phyloP scores from a whole-genome alignment of 2,113 vertebrate genomes.

The Castor canadensis region DNA sequence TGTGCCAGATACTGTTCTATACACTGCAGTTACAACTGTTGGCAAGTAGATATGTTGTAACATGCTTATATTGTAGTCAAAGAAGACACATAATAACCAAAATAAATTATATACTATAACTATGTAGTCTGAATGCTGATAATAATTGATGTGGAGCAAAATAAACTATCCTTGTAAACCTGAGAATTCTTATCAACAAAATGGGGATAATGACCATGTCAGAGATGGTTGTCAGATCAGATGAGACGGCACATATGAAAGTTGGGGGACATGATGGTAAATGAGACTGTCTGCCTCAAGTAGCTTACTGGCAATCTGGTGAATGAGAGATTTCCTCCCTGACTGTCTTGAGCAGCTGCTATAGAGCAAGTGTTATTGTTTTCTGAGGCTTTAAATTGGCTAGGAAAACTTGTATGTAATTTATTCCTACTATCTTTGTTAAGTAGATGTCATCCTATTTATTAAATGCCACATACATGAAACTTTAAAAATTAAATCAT shows the following conservation, averaged over 20 bases:
- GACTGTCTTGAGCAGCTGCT: not conserved
- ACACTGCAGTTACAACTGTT: not conserved
- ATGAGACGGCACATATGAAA: not conserved
- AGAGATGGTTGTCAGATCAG: not conserved
- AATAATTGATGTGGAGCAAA: not conserved
- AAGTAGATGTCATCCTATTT: not conserved
- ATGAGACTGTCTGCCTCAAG: not conserved
- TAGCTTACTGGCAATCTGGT: not conserved
- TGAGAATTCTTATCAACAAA: not conserved
- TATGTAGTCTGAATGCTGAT: not conserved
- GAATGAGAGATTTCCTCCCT: conserved; percentile 17
- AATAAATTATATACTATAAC: not conserved
- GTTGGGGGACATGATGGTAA: not conserved
- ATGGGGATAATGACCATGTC: not conserved
- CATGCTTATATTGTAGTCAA: not conserved
- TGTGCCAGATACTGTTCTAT: conserved; percentile 18
- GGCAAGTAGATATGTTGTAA: not conserved
- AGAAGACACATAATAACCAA: conserved; percentile 8
- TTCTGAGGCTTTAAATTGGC: not conserved
- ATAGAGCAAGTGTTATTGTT: not conserved
- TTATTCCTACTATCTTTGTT: conserved; percentile 33
- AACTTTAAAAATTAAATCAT: not conserved
- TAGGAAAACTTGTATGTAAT: not conserved
- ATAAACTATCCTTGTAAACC: not conserved
- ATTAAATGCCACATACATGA: not conserved